Conservation (phyloP, 2,888 invertebrate species). For the Monoplex corrugatus region DNA sequence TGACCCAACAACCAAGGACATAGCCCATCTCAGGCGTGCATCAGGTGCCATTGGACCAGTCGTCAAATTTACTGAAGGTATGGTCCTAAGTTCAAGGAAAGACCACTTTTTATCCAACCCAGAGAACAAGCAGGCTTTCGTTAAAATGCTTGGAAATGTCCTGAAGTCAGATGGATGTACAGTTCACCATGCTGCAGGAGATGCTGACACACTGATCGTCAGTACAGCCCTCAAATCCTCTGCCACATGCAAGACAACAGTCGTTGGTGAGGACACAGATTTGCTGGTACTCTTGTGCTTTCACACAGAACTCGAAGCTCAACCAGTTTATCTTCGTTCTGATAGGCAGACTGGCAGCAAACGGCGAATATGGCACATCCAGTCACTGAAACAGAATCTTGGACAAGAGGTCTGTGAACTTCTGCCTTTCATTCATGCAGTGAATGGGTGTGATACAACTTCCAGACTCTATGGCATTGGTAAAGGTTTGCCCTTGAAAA, state of each 20-base stretch:
- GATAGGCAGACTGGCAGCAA: constrained; percentile 11
- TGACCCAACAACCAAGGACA: constrained; percentile 56
- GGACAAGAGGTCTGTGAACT: constrained; percentile 47
- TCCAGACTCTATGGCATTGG: too few relatives aligned
- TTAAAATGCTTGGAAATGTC: constrained; percentile 54
- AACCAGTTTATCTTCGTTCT: constrained; percentile 44
- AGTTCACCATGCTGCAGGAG: constrained; percentile 60
- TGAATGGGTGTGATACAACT: constrained; percentile 58
- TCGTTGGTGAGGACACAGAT: constrained; percentile 61
- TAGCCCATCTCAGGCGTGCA: constrained; percentile 53
- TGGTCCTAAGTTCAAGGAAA: constrained; percentile 60
- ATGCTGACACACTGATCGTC: constrained; percentile 67
- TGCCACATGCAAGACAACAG: constrained; percentile 29
- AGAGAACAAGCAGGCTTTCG: constrained; percentile 66
- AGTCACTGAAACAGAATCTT: not conserved
- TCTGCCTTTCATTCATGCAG: constrained; percentile 54
- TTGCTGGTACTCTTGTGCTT: constrained; percentile 56
- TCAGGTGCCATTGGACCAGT: constrained; percentile 50
- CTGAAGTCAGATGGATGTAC: constrained; percentile 44
- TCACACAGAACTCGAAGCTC: not conserved
- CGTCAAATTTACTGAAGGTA: constrained; percentile 58
- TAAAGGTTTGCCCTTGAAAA: too few relatives aligned
- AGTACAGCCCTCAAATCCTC: constrained; percentile 58
- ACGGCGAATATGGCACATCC: constrained; percentile 24
- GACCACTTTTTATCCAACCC: constrained; percentile 63